Evolutionary conservation across 2,888 invertebrate genomes (phyloP).

Genomic region (Mamestra brassicae): DNA sequence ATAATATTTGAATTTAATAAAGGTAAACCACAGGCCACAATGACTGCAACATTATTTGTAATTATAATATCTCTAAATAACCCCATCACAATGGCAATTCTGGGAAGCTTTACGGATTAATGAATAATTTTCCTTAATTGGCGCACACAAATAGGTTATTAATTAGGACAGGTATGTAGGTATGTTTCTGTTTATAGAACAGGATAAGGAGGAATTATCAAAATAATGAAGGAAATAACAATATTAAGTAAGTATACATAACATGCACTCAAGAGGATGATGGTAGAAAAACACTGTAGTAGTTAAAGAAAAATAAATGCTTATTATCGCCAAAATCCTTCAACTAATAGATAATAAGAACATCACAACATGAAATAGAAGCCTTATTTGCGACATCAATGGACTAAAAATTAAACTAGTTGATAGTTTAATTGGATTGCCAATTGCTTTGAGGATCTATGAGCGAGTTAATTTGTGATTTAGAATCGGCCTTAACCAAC

Average conservation of each 20-base stretch:
- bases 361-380: not conserved
- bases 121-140: slow-evolving; percentile 42
- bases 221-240: slow-evolving; percentile 3
- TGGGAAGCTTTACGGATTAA: slow-evolving; percentile 7
- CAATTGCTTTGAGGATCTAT: slow-evolving; percentile 24
- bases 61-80: slow-evolving; percentile 26
- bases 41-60: not conserved
- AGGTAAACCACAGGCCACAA: not conserved
- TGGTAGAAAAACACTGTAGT: not conserved
- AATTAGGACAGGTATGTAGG: slow-evolving; percentile 26
- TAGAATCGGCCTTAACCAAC: slow-evolving; percentile 24
- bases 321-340: not conserved
- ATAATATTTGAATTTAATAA: not conserved
- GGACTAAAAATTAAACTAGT: not conserved
- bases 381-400: not conserved
- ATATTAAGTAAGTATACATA: not conserved
- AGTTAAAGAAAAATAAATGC: not conserved
- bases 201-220: not conserved
- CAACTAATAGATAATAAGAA: too few species aligned
- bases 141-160: slow-evolving; percentile 7
- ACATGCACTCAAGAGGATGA: not conserved
- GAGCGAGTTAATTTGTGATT: slow-evolving; percentile 33
- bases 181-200: slow-evolving; percentile 1
- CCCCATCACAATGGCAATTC: slow-evolving; percentile 3
- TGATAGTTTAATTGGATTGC: slow-evolving; percentile 43